A percentile compares a stretch with the other conserved stretches of the same genome.
Evolutionary conservation across 2,797 vertebrate genomes (phyloP).

Genomic region (Poecilia picta): DNA sequence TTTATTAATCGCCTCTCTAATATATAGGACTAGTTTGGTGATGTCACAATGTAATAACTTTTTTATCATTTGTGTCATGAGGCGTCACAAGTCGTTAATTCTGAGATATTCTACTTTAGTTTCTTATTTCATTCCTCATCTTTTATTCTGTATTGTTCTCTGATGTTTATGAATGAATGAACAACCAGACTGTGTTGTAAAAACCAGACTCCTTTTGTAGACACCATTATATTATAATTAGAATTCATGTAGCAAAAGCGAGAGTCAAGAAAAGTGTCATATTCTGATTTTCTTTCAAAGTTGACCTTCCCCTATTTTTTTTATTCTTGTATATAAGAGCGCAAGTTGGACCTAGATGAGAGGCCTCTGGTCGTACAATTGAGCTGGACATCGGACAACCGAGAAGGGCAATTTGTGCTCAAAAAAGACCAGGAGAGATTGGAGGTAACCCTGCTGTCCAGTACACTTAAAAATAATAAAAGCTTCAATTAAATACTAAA

Average conservation of each 20-base stretch:
- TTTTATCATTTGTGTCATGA: not conserved
- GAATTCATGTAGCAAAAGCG: not conserved
- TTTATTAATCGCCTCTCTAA: not conserved
- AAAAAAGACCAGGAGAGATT: constrained; percentile 84
- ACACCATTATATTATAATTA: not conserved
- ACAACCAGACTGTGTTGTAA: not conserved
- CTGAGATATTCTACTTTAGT: not conserved
- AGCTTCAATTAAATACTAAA: not conserved
- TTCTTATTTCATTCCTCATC: not conserved
- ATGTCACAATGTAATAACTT: not conserved
- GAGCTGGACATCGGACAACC: constrained; percentile 90
- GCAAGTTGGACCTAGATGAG: constrained; percentile 87
- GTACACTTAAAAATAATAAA: too few relatives aligned
- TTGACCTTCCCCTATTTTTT: constrained; percentile 15
- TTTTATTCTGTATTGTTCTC: not conserved
- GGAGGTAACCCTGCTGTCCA: constrained; percentile 75
- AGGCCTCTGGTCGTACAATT: constrained; percentile 91
- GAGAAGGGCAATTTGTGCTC: constrained; percentile 90
- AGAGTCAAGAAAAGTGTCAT: not conserved
- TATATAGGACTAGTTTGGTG: not conserved
- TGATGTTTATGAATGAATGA: not conserved
- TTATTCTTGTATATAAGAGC: constrained; percentile 73
- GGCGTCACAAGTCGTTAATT: not conserved
- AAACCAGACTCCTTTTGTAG: not conserved
- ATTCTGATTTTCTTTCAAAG: not conserved